These are phyloP conservation scores for Labeo catla DNA, from an alignment of 2,113 vertebrate genomes.

Conservation along the genomic window DNA sequence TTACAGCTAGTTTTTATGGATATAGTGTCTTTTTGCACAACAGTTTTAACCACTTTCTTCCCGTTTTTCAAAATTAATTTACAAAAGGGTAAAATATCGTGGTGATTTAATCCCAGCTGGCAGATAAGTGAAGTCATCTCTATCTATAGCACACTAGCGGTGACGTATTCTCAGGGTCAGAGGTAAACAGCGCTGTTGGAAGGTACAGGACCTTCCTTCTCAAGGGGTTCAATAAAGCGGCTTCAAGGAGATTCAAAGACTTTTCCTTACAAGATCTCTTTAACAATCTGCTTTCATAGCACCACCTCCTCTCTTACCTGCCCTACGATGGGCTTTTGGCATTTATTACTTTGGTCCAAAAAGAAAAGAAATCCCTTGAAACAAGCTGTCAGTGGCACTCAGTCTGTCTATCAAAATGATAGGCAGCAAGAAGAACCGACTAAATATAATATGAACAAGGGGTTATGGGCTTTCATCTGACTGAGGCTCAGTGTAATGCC, in stretches of 20 bases:
- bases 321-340: conserved; percentile 1
- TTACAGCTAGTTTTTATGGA: neutral
- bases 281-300: neutral
- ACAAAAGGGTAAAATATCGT: neutral
- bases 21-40: neutral
- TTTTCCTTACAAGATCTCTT: neutral
- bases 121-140: neutral
- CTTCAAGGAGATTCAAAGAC: conserved; percentile 7
- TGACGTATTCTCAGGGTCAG: neutral
- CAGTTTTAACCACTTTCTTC: neutral
- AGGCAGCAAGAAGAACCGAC: conserved; percentile 12
- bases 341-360: neutral
- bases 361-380: neutral
- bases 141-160: conserved; percentile 13
- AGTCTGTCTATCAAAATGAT: conserved; percentile 32
- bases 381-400: conserved; percentile 5
- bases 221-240: neutral
- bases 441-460: neutral
- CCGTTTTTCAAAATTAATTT: neutral
- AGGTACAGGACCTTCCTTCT: neutral
- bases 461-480: conserved; percentile 10
- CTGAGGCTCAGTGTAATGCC: neutral
- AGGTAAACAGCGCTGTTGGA: neutral
- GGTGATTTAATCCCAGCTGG: neutral
- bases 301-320: neutral